Conservation (phyloP, 2,113 vertebrate species). For the Pachypanchax playfairii region DNA sequence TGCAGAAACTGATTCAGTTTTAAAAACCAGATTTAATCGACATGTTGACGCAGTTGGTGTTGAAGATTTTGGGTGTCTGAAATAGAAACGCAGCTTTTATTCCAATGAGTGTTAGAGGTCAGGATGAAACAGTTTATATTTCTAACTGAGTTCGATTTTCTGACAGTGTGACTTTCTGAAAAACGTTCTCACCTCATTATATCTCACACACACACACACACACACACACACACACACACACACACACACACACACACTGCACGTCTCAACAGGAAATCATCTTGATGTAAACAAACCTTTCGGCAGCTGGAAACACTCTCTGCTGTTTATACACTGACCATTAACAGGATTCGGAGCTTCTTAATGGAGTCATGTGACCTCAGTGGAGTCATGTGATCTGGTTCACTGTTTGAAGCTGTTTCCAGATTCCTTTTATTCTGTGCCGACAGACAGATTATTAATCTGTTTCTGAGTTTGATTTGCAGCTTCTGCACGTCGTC, state of each 20-base stretch:
- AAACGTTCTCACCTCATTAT: too few relatives aligned
- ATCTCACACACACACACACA: conserved; percentile 7
- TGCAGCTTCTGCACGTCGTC: too few relatives aligned
- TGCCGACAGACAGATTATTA: too few relatives aligned
- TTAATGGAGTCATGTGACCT: conserved; percentile 8
- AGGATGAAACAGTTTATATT: background rate
- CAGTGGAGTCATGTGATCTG: too few relatives aligned
- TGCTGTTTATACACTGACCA: background rate
- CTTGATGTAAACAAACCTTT: background rate
- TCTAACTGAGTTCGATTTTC: background rate
- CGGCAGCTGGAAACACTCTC: background rate
- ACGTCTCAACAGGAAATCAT: background rate
- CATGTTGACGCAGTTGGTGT: too few relatives aligned
- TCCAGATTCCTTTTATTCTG: too few relatives aligned
- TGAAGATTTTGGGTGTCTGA: background rate
- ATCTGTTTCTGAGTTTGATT: too few relatives aligned
- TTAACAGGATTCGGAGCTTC: background rate
- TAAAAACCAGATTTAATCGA: too few relatives aligned
- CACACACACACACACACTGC: background rate
- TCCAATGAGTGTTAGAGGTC: background rate
- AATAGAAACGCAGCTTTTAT: background rate
- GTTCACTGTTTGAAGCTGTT: too few relatives aligned
- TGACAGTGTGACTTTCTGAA: background rate
- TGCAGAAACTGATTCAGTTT: too few relatives aligned
- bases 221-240: conserved; percentile 7